A percentile compares a stretch with the other conserved stretches of the same genome.
Conservation (phyloP, 1,140 invertebrate species). For the Heliconius nattereri region DNA sequence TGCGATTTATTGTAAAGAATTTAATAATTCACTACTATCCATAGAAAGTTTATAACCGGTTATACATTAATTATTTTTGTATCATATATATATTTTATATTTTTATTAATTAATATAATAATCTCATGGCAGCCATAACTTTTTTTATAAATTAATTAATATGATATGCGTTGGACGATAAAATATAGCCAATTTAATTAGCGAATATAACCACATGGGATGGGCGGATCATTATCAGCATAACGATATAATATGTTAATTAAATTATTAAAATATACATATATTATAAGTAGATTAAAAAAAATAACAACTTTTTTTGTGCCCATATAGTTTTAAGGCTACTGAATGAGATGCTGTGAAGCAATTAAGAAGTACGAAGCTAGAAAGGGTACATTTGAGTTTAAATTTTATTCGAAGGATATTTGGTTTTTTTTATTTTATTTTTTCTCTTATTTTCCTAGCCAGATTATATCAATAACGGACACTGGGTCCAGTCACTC, state of each 20-base stretch:
- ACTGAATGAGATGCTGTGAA: no score
- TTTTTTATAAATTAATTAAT: constrained; percentile 3
- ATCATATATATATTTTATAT: not conserved
- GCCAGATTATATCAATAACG: no score
- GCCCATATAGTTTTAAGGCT: no score
- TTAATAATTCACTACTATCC: not conserved
- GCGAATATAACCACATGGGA: not conserved
- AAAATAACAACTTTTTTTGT: no score
- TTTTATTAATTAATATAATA: not conserved
- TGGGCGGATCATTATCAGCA: constrained; percentile 5
- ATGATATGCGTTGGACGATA: not conserved
- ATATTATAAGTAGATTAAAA: no score
- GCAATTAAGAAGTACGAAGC: no score
- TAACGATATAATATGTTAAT: not conserved
- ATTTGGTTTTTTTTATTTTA: no score
- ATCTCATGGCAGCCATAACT: constrained; percentile 1
- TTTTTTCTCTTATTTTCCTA: no score
- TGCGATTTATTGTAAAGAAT: not conserved
- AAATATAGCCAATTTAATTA: constrained; percentile 7
- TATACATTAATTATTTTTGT: not conserved
- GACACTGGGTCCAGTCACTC: no score
- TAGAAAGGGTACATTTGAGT: no score
- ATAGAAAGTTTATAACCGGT: constrained; percentile 1
- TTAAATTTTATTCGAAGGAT: no score
- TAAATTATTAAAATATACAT: not conserved